A percentile compares a stretch with the other conserved stretches of the same genome.
Conservation (phyloP, 2,113 vertebrate genomes). For the Malaclemys terrapin region DNA sequence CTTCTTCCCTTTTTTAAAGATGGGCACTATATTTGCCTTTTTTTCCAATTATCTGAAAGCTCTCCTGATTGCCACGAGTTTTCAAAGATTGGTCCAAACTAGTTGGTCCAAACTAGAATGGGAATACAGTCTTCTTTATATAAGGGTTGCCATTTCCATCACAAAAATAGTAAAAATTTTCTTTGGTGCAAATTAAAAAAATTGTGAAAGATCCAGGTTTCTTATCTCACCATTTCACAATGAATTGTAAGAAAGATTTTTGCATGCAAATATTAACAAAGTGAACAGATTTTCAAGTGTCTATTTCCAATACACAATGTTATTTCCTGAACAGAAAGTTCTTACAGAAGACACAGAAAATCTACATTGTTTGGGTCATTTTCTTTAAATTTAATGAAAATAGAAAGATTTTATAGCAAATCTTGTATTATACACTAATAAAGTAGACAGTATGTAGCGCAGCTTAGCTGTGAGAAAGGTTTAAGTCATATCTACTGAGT, state of each 20-base stretch:
- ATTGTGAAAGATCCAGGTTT: neutral
- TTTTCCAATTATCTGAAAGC: too few relatives aligned
- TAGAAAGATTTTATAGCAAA: conserved; percentile 19
- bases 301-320: neutral
- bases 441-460: neutral
- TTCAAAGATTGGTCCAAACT: neutral
- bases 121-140: neutral
- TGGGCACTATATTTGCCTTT: too few relatives aligned
- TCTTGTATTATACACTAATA: neutral
- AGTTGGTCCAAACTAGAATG: neutral
- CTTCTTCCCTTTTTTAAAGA: too few relatives aligned
- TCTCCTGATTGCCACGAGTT: too few relatives aligned
- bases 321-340: neutral
- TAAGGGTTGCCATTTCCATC: neutral
- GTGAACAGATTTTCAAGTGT: neutral
- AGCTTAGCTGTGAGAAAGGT: neutral
- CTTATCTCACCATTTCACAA: neutral
- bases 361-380: neutral
- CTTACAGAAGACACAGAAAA: neutral
- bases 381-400: conserved; percentile 14
- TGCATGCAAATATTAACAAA: neutral
- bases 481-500: neutral
- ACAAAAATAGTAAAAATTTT: neutral
- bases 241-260: neutral
- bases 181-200: neutral